Evolutionary conservation across 1,140 invertebrate genomes (phyloP).

Genomic region (Mactra quadrangularis): DNA sequence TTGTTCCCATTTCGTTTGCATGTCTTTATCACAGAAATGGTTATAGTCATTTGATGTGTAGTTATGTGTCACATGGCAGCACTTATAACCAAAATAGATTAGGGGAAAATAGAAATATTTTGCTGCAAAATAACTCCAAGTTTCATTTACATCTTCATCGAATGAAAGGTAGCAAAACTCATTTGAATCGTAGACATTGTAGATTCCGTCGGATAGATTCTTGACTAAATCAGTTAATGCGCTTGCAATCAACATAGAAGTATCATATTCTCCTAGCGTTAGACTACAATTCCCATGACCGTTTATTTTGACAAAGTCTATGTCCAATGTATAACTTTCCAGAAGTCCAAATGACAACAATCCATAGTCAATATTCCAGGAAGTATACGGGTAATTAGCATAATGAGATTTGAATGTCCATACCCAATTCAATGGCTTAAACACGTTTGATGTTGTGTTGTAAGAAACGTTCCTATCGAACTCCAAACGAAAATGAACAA

Average conservation of each 20-base stretch:
- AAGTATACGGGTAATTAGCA: conserved; percentile 8
- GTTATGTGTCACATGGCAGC: background rate
- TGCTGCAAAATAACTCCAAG: conserved; percentile 9
- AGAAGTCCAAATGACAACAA: conserved; percentile 34
- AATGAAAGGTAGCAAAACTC: conserved; percentile 42
- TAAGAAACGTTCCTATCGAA: too few relatives aligned
- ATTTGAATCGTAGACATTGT: background rate
- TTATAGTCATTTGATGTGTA: background rate
- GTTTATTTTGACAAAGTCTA: background rate
- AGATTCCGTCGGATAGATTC: background rate
- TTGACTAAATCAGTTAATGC: conserved; percentile 3
- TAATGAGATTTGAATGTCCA: conserved; percentile 1
- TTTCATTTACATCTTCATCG: background rate
- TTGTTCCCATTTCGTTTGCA: conserved; percentile 6
- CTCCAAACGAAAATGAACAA: too few relatives aligned
- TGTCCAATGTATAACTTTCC: conserved; percentile 27
- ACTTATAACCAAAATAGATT: conserved; percentile 1
- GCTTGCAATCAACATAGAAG: background rate
- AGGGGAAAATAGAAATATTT: conserved; percentile 33
- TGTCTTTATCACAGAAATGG: background rate
- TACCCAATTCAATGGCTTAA: conserved; percentile 31
- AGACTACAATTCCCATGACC: background rate
- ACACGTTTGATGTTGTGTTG: background rate
- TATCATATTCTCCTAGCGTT: background rate
- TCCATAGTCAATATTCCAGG: conserved; percentile 27